These are phyloP conservation scores for Pampusana beccarii DNA, from an alignment of 2,113 vertebrate genomes.

Conservation along the genomic window DNA sequence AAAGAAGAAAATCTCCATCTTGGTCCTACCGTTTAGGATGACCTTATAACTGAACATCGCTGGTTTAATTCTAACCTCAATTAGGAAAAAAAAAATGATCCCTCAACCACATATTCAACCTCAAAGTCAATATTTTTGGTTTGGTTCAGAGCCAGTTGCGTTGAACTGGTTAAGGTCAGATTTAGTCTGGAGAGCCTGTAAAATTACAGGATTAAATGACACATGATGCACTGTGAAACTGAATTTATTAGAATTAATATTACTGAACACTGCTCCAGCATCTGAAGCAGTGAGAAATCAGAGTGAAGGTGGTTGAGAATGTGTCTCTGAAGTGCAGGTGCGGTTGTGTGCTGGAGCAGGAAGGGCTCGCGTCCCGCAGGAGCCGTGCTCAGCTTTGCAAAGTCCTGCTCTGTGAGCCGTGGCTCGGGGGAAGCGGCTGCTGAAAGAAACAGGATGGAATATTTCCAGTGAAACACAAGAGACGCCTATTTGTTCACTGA, in stretches of 20 bases:
- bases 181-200: slow-evolving; percentile 15
- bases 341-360: background rate
- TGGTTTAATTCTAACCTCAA: slow-evolving; percentile 6
- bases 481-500: background rate
- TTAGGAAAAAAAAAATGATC: background rate
- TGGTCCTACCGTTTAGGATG: background rate
- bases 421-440: background rate
- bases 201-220: slow-evolving; percentile 31
- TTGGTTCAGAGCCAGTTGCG: slow-evolving; percentile 7
- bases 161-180: slow-evolving; percentile 30
- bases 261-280: background rate
- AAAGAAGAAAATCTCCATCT: slow-evolving; percentile 36
- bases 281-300: background rate
- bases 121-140: slow-evolving; percentile 42
- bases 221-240: background rate
- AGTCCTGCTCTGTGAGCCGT: background rate
- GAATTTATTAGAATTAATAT: background rate
- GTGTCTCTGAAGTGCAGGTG: background rate
- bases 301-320: background rate
- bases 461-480: background rate
- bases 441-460: background rate
- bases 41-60: background rate
- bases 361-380: background rate
- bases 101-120: background rate
- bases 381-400: background rate